These are phyloP conservation scores for Atrina japonica DNA, from an alignment of 2,888 invertebrate species.

Conservation along the genomic window DNA sequence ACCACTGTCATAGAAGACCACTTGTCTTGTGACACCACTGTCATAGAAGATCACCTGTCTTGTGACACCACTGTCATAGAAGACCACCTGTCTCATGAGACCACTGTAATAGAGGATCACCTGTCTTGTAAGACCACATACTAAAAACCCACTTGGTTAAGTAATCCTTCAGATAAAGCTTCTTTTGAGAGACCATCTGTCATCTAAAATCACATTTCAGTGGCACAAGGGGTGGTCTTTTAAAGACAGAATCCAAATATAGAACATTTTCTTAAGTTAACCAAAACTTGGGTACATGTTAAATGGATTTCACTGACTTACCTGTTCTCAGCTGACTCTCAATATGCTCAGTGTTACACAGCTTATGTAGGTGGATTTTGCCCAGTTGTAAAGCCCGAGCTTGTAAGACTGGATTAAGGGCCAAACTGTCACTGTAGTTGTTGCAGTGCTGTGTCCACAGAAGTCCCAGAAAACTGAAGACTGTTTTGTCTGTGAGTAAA, in stretches of 20 bases:
- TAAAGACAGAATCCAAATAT: background rate
- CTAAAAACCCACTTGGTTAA: no score
- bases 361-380: constrained; percentile 43
- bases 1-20: no score
- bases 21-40: no score
- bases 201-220: no score
- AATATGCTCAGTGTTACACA: constrained; percentile 22
- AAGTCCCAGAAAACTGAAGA: constrained; percentile 64
- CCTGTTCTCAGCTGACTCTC: background rate
- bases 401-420: constrained; percentile 54
- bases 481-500: background rate
- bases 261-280: background rate
- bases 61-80: no score
- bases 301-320: background rate
- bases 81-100: no score
- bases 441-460: constrained; percentile 66
- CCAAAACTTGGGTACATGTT: background rate
- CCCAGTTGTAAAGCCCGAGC: constrained; percentile 63
- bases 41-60: no score
- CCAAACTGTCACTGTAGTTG: constrained; percentile 42
- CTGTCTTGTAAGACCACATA: no score
- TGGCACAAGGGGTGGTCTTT: no score
- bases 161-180: no score
- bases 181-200: no score
- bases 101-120: no score